Percentiles rank a stretch among this genome's conserved stretches.
These are phyloP conservation scores for Sarotherodon lohbergeri DNA, from an alignment of 2,113 vertebrate genomes.

Conservation along the genomic window DNA sequence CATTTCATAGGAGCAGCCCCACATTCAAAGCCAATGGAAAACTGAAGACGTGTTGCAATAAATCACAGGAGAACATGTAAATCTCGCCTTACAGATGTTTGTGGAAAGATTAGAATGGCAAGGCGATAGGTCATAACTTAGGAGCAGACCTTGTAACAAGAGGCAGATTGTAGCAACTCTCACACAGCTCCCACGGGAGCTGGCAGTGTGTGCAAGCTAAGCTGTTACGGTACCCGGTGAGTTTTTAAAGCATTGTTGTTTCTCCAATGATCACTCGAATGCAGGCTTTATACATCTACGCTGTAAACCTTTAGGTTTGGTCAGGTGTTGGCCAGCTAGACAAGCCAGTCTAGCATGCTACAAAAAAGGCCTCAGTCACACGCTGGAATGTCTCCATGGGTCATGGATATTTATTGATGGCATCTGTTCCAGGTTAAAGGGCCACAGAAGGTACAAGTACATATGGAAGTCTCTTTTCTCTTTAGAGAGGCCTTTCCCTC, in stretches of 20 bases:
- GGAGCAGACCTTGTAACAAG: conserved; percentile 74
- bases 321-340: conserved; percentile 84
- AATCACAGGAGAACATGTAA: conserved; percentile 55
- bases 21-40: conserved; percentile 42
- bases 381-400: conserved; percentile 72
- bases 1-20: conserved; percentile 4
- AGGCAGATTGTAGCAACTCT: conserved; percentile 80
- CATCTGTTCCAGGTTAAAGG: conserved; percentile 90
- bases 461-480: conserved; percentile 83
- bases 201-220: conserved; percentile 75
- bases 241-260: conserved; percentile 83
- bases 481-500: conserved; percentile 77
- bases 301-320: conserved; percentile 80
- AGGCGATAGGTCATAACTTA: conserved; percentile 67
- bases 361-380: conserved; percentile 62
- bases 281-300: conserved; percentile 64
- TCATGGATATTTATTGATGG: conserved; percentile 82
- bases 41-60: conserved; percentile 51
- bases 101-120: conserved; percentile 67
- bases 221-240: conserved; percentile 82
- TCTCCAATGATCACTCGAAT: conserved; percentile 69
- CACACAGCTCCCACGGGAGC: conserved; percentile 73
- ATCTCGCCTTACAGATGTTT: conserved; percentile 66
- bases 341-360: conserved; percentile 19
- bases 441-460: conserved; percentile 74